phyloP scores from a whole-genome alignment of 2,113 vertebrate species.

The Meles meles region DNA sequence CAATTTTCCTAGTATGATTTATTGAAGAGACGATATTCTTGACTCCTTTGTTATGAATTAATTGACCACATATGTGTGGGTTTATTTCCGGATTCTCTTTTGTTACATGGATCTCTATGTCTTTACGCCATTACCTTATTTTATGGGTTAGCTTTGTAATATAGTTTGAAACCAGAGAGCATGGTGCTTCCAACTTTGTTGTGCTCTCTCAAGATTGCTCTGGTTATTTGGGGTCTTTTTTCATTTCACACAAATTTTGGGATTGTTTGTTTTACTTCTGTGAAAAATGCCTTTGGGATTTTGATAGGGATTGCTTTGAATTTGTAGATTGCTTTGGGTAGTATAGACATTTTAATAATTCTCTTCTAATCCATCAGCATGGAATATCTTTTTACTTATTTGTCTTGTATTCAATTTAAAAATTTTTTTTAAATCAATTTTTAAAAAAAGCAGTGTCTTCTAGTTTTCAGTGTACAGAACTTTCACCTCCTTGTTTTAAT shows the following conservation, averaged over 20 bases:
- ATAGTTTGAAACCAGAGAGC: not conserved
- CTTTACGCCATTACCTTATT: not conserved
- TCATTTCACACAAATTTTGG: not conserved
- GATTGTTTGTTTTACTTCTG: not conserved
- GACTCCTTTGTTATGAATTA: not conserved
- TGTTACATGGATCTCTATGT: not conserved
- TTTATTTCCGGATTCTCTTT: not conserved
- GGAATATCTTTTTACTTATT: not conserved
- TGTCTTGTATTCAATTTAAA: not conserved
- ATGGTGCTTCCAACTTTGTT: not conserved
- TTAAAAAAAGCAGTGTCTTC: not conserved
- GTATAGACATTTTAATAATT: not conserved
- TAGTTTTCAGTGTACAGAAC: not conserved
- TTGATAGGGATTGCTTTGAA: not conserved
- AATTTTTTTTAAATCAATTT: too few species aligned
- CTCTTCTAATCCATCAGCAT: not conserved
- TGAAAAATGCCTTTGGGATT: not conserved
- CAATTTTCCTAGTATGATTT: not conserved
- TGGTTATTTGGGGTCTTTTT: not conserved
- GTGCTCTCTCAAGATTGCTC: not conserved
- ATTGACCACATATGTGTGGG: not conserved
- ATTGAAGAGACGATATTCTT: not conserved
- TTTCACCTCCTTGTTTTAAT: not conserved
- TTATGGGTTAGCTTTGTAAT: not conserved
- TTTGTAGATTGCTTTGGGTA: not conserved